A percentile compares a stretch with the other conserved stretches of the same genome.
Conservation (phyloP, 2,113 vertebrate genomes). For the Myiagra hebetior region DNA sequence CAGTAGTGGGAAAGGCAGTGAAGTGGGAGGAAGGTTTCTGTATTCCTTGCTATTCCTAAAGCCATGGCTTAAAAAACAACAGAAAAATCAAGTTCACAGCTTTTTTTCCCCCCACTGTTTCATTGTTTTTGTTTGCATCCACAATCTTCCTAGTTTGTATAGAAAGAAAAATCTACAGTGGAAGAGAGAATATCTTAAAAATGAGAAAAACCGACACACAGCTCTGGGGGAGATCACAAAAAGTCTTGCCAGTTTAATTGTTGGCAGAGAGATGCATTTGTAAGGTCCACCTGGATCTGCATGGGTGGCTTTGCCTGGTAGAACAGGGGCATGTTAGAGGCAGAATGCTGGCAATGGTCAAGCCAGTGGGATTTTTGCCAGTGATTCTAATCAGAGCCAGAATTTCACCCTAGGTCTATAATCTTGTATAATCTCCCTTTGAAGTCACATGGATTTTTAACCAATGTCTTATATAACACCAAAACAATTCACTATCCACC, state of each 20-base stretch:
- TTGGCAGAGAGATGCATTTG: background rate
- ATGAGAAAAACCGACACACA: background rate
- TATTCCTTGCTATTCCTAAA: background rate
- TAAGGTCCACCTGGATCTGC: background rate
- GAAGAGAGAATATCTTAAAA: background rate
- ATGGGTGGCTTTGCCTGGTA: background rate
- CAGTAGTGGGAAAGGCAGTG: background rate
- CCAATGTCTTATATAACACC: slow-evolving; percentile 12
- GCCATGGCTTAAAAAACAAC: background rate
- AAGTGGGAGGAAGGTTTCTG: background rate
- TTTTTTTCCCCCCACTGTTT: background rate
- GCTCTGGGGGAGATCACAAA: background rate
- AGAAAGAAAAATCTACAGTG: background rate
- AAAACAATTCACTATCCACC: background rate
- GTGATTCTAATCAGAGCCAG: slow-evolving; percentile 37
- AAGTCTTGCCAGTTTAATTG: background rate
- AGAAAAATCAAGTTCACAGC: background rate
- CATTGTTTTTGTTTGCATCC: background rate
- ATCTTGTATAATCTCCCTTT: slow-evolving; percentile 54
- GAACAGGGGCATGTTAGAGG: background rate
- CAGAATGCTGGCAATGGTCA: slow-evolving; percentile 11
- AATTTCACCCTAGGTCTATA: slow-evolving; percentile 51
- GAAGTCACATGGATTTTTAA: slow-evolving; percentile 46
- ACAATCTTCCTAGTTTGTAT: background rate
- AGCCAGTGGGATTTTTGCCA: slow-evolving; percentile 9